Evolutionary conservation across 1,140 invertebrate genomes (phyloP).

Genomic region (Euura saliciscinereae): DNA sequence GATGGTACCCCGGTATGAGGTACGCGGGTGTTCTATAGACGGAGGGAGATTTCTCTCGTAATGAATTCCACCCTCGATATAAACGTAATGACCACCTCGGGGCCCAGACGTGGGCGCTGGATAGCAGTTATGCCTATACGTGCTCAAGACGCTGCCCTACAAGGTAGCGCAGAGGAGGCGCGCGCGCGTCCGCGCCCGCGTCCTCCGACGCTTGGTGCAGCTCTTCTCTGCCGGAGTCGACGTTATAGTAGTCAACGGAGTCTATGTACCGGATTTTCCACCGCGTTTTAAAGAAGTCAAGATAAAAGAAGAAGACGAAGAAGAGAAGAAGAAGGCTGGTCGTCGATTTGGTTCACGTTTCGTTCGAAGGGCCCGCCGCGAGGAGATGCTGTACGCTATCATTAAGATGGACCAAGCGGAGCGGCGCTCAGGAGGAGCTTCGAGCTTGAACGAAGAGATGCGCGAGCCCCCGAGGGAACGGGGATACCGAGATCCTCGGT

Average conservation of each 20-base stretch:
- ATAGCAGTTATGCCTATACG: conserved; percentile 4
- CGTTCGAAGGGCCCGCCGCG: background rate
- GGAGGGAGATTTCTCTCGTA: background rate
- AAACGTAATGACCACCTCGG: conserved; percentile 6
- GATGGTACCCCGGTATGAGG: no score
- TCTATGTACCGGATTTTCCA: background rate
- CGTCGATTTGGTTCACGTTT: no score
- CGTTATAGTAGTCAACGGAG: background rate
- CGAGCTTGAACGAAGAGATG: no score
- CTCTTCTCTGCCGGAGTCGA: no score
- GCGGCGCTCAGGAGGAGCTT: no score
- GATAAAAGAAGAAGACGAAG: background rate
- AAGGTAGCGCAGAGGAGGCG: conserved; percentile 6
- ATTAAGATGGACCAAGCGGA: background rate
- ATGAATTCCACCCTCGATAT: conserved; percentile 7
- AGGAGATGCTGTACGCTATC: conserved; percentile 1
- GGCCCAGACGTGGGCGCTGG: conserved; percentile 3
- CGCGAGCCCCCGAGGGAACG: no score
- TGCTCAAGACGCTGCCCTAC: conserved; percentile 3
- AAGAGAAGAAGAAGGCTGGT: background rate
- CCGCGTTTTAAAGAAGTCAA: background rate
- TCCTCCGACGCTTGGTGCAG: no score
- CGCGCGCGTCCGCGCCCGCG: background rate
- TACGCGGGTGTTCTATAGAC: no score
- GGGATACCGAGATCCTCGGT: no score